phyloP scores from a whole-genome alignment of 2,797 vertebrate genomes.

The Acanthurus leucopareius region DNA sequence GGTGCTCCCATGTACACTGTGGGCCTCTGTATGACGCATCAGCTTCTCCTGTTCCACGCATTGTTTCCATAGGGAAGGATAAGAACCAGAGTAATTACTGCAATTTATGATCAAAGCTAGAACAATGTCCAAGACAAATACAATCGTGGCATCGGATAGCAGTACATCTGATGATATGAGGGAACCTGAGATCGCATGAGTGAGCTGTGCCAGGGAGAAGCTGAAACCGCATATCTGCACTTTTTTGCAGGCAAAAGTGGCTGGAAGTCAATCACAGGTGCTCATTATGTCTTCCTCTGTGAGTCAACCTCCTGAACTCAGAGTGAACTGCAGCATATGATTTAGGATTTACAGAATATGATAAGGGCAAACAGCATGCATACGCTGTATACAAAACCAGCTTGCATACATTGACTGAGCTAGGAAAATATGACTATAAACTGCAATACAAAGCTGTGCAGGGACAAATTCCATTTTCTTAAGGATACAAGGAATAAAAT shows the following conservation, averaged over 20 bases:
- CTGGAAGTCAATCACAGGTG: slow-evolving; percentile 74
- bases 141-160: slow-evolving; percentile 81
- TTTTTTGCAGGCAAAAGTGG: slow-evolving; percentile 65
- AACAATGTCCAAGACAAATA: slow-evolving; percentile 87
- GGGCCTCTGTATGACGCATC: slow-evolving; percentile 57
- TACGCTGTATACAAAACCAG: slow-evolving; percentile 34
- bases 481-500: too few species aligned
- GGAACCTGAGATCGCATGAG: slow-evolving; percentile 78
- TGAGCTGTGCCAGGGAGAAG: slow-evolving; percentile 73
- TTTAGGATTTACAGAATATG: slow-evolving; percentile 50
- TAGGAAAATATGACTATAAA: slow-evolving; percentile 6
- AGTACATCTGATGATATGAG: slow-evolving; percentile 76
- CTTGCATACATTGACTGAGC: neutral
- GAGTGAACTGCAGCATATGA: slow-evolving; percentile 62
- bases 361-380: slow-evolving; percentile 46
- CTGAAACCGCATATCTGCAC: slow-evolving; percentile 73
- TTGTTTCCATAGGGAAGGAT: slow-evolving; percentile 81
- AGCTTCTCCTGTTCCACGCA: slow-evolving; percentile 82
- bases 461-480: neutral
- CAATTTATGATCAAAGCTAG: slow-evolving; percentile 86
- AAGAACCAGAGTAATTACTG: slow-evolving; percentile 83
- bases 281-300: slow-evolving; percentile 55
- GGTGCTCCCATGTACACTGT: slow-evolving; percentile 43
- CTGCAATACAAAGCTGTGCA: slow-evolving; percentile 1
- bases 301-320: slow-evolving; percentile 62